Evolutionary conservation across 1,140 invertebrate species (phyloP).

Genomic region (Tetragnatha versicolor): DNA sequence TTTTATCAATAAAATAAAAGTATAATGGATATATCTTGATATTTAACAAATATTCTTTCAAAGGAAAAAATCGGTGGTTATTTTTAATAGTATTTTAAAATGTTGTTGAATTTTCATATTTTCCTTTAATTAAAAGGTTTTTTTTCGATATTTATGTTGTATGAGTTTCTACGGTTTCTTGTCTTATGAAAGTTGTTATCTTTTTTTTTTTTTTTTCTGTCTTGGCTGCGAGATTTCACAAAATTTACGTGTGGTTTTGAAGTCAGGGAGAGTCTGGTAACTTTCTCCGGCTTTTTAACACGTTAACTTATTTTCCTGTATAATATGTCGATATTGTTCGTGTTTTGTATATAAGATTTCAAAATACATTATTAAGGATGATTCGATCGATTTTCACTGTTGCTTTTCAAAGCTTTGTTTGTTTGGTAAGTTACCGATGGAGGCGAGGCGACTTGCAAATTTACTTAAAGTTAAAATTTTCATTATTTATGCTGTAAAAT

Average conservation of each 20-base stretch:
- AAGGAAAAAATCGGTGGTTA: too few species aligned
- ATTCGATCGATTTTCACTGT: background rate
- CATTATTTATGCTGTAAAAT: too few species aligned
- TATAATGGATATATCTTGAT: too few species aligned
- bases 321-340: slow-evolving; percentile 7
- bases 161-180: too few species aligned
- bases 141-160: too few species aligned
- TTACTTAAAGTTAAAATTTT: too few species aligned
- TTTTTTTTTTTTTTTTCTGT: background rate
- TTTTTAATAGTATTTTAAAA: too few species aligned
- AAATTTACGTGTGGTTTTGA: slow-evolving; percentile 41
- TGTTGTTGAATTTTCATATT: too few species aligned
- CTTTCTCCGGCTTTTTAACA: slow-evolving; percentile 3
- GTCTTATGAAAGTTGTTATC: background rate
- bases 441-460: too few species aligned
- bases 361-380: background rate
- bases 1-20: too few species aligned
- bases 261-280: slow-evolving; percentile 20
- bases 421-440: slow-evolving; percentile 36
- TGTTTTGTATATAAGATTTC: background rate
- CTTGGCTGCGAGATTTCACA: background rate
- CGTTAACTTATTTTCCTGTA: slow-evolving; percentile 1
- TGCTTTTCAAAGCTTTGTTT: slow-evolving; percentile 43
- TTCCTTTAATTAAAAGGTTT: too few species aligned
- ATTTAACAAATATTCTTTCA: too few species aligned